Conservation (phyloP, 2,797 vertebrate species). For the Tenualosa ilisha region DNA sequence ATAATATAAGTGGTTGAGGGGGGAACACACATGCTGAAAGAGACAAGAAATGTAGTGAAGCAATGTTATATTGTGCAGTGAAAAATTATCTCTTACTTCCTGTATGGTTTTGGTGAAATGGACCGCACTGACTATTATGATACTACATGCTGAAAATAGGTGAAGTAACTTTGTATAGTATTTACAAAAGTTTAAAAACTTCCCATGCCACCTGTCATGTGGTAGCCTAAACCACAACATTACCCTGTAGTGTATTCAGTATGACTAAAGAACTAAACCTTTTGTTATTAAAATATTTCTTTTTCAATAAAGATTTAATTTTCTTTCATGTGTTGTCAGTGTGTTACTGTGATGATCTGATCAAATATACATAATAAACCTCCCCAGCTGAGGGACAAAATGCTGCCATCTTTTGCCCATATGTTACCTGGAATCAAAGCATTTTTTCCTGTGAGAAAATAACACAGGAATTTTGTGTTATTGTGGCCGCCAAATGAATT, state of each 20-base stretch:
- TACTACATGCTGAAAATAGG: background rate
- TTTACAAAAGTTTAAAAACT: background rate
- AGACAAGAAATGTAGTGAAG: background rate
- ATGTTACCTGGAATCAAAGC: no score
- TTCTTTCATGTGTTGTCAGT: background rate
- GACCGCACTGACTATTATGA: no score
- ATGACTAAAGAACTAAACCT: background rate
- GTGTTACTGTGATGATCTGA: constrained; percentile 18
- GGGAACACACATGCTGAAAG: background rate
- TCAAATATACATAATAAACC: background rate
- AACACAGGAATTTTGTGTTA: no score
- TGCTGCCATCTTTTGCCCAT: no score
- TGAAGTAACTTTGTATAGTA: background rate
- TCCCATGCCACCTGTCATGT: background rate
- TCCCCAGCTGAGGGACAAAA: no score
- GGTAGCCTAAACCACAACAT: background rate
- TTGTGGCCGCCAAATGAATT: no score
- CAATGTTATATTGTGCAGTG: background rate
- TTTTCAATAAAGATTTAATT: background rate
- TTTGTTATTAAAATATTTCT: background rate
- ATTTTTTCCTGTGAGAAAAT: no score
- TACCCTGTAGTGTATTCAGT: background rate
- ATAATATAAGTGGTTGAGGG: background rate
- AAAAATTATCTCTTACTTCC: background rate
- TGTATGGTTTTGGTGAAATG: background rate